phyloP scores from a whole-genome alignment of 2,888 invertebrate genomes.

The Cephonodes hylas region DNA sequence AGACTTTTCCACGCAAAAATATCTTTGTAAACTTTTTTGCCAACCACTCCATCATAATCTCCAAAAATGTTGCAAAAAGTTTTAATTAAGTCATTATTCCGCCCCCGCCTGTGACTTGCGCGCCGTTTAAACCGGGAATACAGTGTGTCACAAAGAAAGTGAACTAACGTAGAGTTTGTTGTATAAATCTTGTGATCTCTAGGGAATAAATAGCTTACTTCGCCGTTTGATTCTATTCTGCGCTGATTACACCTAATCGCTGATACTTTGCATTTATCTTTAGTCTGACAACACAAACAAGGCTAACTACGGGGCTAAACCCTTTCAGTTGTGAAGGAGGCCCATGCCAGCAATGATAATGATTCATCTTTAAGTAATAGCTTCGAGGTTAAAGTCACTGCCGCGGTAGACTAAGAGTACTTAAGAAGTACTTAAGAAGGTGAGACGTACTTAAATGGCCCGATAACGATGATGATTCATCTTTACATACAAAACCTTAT shows the following conservation, averaged over 20 bases:
- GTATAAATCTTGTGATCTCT: constrained; percentile 59
- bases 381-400: too few relatives aligned
- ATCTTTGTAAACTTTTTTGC: background rate
- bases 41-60: background rate
- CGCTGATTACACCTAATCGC: constrained; percentile 32
- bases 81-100: background rate
- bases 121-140: constrained; percentile 44
- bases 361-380: too few relatives aligned
- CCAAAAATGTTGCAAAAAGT: background rate
- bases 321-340: too few relatives aligned
- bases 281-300: too few relatives aligned
- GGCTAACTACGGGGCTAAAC: too few relatives aligned
- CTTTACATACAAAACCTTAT: too few relatives aligned
- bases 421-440: too few relatives aligned
- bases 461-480: too few relatives aligned
- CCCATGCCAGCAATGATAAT: too few relatives aligned
- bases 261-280: background rate
- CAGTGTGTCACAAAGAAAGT: constrained; percentile 69
- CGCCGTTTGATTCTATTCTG: constrained; percentile 41
- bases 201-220: constrained; percentile 47
- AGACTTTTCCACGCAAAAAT: background rate
- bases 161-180: constrained; percentile 53
- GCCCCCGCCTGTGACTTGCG: constrained; percentile 25
- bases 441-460: too few relatives aligned
- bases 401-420: too few relatives aligned